Percentiles rank a stretch among this genome's conserved stretches.
Conservation (phyloP, 2,113 vertebrate species). For the Callopanchax toddi region DNA sequence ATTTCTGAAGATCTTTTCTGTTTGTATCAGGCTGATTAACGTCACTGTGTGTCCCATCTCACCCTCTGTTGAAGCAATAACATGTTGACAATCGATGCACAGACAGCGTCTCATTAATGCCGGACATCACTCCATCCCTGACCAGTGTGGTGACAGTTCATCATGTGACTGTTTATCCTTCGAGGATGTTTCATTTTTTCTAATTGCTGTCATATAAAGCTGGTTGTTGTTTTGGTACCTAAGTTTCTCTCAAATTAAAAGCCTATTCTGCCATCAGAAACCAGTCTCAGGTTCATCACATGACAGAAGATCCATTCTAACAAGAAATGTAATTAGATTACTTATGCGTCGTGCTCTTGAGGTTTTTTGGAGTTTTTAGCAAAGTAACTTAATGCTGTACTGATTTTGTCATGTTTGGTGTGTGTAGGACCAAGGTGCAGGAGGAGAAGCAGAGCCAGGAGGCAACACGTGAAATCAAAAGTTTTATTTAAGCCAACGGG, state of each 20-base stretch:
- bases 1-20: constrained; percentile 48
- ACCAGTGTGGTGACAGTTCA: constrained; percentile 61
- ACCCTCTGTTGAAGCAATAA: constrained; percentile 80
- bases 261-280: constrained; percentile 61
- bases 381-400: no score
- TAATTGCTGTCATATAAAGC: constrained; percentile 70
- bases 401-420: no score
- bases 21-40: constrained; percentile 63
- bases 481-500: no score
- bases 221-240: constrained; percentile 77
- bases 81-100: constrained; percentile 80
- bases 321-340: no score
- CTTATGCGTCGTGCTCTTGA: no score
- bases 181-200: constrained; percentile 19
- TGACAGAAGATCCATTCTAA: background rate
- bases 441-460: no score
- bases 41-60: constrained; percentile 66
- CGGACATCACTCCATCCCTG: constrained; percentile 47
- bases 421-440: no score
- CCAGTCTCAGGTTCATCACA: constrained; percentile 49
- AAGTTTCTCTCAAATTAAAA: constrained; percentile 71
- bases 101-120: constrained; percentile 52
- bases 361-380: no score
- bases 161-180: constrained; percentile 57
- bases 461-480: no score